Percentiles rank a stretch among this genome's conserved stretches.
Evolutionary conservation across 2,113 vertebrate species (phyloP).

Genomic region (Ellobius talpinus): DNA sequence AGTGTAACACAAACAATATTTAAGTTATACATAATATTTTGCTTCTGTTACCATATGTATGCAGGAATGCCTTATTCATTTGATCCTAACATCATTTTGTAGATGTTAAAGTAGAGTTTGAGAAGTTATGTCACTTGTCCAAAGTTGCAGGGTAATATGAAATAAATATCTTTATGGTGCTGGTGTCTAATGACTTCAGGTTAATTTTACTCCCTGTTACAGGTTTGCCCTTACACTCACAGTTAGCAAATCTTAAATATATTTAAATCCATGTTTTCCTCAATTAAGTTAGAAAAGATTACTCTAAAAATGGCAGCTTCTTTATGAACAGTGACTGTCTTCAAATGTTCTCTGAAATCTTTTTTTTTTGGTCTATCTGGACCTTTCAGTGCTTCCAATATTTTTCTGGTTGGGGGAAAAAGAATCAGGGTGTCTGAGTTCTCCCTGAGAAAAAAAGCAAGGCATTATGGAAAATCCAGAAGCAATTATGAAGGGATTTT

Average conservation of each 20-base stretch:
- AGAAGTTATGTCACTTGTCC: not conserved
- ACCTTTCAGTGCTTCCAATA: not conserved
- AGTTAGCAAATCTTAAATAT: not conserved
- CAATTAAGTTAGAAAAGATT: slow-evolving; percentile 1
- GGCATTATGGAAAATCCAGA: not conserved
- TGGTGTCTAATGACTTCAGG: not conserved
- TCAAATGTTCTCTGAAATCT: not conserved
- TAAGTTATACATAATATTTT: not conserved
- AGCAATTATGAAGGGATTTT: not conserved
- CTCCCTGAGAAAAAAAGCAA: not conserved
- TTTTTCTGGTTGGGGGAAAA: not conserved
- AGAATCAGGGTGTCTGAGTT: not conserved
- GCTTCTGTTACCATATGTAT: not conserved
- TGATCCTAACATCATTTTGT: not conserved
- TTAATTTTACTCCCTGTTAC: not conserved
- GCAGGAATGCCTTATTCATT: not conserved
- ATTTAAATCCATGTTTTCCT: not conserved
- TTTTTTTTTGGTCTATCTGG: not conserved
- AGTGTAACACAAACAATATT: not conserved
- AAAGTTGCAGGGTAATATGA: not conserved
- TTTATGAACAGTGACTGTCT: not conserved
- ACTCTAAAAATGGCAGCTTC: not conserved
- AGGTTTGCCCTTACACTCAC: not conserved
- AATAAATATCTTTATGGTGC: not conserved
- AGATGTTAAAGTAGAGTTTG: not conserved